These are phyloP conservation scores for Cryptops parisi DNA, from an alignment of 2,888 invertebrate species.

Conservation along the genomic window DNA sequence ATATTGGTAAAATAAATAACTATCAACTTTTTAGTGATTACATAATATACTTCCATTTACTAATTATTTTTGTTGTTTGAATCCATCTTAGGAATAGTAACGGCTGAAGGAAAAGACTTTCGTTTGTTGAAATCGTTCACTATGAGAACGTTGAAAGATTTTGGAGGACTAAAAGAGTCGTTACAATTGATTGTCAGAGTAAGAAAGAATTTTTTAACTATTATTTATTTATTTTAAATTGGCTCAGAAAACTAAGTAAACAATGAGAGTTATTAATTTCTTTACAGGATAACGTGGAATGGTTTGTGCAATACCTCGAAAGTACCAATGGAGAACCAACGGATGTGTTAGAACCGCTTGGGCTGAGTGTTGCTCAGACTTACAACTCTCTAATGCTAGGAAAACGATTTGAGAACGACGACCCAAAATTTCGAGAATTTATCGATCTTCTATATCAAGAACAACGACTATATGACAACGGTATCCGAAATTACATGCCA, in stretches of 20 bases:
- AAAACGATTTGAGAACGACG: background rate
- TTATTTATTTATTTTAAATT: background rate
- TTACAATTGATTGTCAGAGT: conserved; percentile 4
- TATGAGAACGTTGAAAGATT: conserved; percentile 8
- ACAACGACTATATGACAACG: conserved; percentile 5
- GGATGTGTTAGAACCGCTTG: conserved; percentile 6
- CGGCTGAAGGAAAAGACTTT: background rate
- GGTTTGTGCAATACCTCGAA: background rate
- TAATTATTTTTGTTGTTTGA: background rate
- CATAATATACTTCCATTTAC: background rate
- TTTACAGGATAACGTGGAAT: conserved; percentile 10
- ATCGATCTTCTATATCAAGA: background rate
- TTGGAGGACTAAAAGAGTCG: background rate
- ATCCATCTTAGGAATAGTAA: conserved; percentile 7
- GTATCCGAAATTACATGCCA: conserved; percentile 1
- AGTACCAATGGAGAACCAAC: background rate
- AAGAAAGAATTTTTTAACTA: background rate
- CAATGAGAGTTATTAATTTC: too few relatives aligned
- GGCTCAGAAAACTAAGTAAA: too few relatives aligned
- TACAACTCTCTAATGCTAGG: background rate
- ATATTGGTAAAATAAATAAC: background rate
- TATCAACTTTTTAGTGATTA: background rate
- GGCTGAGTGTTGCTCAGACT: conserved; percentile 5
- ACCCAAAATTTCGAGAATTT: background rate
- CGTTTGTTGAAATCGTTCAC: background rate